Percentiles rank a stretch among this genome's conserved stretches.
phyloP scores from a whole-genome alignment of 2,888 invertebrate genomes.

The Apamea epomidion region DNA sequence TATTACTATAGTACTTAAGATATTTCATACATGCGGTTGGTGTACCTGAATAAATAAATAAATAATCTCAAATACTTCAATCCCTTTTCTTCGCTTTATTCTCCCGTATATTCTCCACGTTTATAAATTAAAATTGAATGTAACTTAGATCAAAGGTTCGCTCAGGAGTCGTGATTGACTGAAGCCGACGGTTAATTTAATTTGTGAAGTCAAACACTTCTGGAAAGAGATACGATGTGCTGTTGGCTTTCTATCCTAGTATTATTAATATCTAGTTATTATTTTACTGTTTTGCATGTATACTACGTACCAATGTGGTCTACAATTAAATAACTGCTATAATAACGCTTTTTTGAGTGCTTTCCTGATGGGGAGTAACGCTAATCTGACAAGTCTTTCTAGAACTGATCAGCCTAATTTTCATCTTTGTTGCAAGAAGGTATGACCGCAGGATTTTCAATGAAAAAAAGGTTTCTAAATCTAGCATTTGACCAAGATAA shows the following conservation, averaged over 20 bases:
- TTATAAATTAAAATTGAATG: slow-evolving; percentile 41
- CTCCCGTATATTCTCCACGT: neutral
- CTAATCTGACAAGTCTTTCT: neutral
- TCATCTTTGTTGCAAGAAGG: too few relatives aligned
- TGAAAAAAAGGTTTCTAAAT: neutral
- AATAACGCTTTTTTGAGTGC: neutral
- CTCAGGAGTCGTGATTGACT: slow-evolving; percentile 29
- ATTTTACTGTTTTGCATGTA: neutral
- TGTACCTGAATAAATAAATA: too few relatives aligned
- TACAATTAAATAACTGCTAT: neutral
- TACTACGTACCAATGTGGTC: neutral
- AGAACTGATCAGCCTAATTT: neutral
- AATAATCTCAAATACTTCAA: neutral
- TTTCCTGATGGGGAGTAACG: neutral
- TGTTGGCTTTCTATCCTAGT: neutral
- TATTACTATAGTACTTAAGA: too few relatives aligned
- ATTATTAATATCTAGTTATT: neutral
- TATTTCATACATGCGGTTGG: too few relatives aligned
- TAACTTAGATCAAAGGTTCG: slow-evolving; percentile 48
- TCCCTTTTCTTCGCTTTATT: neutral
- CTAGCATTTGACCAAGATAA: too few relatives aligned
- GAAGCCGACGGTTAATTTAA: slow-evolving; percentile 23
- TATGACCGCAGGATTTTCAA: too few relatives aligned
- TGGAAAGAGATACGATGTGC: neutral
- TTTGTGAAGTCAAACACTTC: slow-evolving; percentile 29